These are phyloP conservation scores for Cromileptes altivelis DNA, from an alignment of 2,113 vertebrate genomes.

Conservation along the genomic window DNA sequence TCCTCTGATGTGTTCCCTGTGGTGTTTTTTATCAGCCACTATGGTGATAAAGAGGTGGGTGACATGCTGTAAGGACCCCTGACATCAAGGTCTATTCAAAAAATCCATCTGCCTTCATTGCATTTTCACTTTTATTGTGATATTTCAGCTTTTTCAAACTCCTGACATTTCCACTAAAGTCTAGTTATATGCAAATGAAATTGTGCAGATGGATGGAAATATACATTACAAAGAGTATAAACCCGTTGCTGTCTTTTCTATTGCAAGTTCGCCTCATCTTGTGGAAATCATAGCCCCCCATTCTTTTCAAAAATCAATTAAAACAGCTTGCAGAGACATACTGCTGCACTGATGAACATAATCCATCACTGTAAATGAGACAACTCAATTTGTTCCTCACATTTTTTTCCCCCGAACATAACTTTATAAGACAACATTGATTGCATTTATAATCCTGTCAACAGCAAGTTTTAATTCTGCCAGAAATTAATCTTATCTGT, in stretches of 20 bases:
- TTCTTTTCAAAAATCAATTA: constrained; percentile 38
- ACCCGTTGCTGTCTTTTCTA: background rate
- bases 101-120: too few relatives aligned
- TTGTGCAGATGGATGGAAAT: background rate
- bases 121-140: background rate
- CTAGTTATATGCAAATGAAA: background rate
- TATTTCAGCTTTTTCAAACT: background rate
- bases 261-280: background rate
- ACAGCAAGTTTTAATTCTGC: constrained; percentile 33
- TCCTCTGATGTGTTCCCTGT: background rate
- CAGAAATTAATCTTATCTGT: constrained; percentile 20
- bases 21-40: background rate
- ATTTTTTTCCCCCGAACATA: constrained; percentile 1
- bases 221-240: background rate
- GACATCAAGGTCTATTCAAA: background rate
- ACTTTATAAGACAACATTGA: constrained; percentile 43
- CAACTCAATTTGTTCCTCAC: constrained; percentile 33
- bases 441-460: constrained; percentile 49
- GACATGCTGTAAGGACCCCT: background rate
- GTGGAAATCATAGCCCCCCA: background rate
- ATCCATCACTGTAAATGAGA: constrained; percentile 58
- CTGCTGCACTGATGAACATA: constrained; percentile 35
- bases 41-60: background rate
- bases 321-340: constrained; percentile 26
- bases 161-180: background rate